phyloP scores from a whole-genome alignment of 1,140 invertebrate genomes.

The Phymorhynchus buccinoides region DNA sequence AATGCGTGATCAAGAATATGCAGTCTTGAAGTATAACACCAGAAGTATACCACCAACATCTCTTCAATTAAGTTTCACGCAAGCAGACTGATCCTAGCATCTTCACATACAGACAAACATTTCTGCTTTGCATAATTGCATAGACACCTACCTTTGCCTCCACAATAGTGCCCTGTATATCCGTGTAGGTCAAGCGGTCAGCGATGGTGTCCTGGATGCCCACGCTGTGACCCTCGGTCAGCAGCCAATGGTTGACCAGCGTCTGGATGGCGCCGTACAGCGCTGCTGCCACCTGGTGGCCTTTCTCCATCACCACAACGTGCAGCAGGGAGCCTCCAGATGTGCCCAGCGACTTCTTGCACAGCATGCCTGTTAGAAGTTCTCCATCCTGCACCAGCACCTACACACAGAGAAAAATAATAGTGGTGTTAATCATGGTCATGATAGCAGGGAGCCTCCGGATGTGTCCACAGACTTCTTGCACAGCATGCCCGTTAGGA shows the following conservation, averaged over 20 bases:
- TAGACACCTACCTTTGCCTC: conserved; percentile 86
- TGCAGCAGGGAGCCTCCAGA: conserved; percentile 97
- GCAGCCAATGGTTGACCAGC: conserved; percentile 98
- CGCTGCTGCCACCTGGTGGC: conserved; percentile 95
- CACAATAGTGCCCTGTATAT: conserved; percentile 98
- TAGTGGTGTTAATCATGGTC: too few relatives aligned
- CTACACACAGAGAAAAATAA: too few relatives aligned
- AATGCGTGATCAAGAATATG: too few relatives aligned
- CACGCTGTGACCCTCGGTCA: conserved; percentile 97
- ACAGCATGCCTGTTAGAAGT: conserved; percentile 92
- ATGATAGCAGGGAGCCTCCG: conserved; percentile 95
- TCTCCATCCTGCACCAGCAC: conserved; percentile 98
- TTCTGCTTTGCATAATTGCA: too few relatives aligned
- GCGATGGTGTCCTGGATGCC: conserved; percentile 99
- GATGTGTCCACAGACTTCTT: conserved; percentile 98
- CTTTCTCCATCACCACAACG: conserved; percentile 97
- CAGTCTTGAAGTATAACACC: too few relatives aligned
- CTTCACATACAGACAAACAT: too few relatives aligned
- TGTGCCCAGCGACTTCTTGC: conserved; percentile 97
- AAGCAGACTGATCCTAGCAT: neutral
- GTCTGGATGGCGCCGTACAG: conserved; percentile 99
- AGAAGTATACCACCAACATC: too few relatives aligned
- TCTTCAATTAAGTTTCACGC: too few relatives aligned
- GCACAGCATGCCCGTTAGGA: conserved; percentile 94
- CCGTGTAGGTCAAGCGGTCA: conserved; percentile 97